These are phyloP conservation scores for Microvelia longipes DNA, from an alignment of 1,140 invertebrate species.

Conservation along the genomic window DNA sequence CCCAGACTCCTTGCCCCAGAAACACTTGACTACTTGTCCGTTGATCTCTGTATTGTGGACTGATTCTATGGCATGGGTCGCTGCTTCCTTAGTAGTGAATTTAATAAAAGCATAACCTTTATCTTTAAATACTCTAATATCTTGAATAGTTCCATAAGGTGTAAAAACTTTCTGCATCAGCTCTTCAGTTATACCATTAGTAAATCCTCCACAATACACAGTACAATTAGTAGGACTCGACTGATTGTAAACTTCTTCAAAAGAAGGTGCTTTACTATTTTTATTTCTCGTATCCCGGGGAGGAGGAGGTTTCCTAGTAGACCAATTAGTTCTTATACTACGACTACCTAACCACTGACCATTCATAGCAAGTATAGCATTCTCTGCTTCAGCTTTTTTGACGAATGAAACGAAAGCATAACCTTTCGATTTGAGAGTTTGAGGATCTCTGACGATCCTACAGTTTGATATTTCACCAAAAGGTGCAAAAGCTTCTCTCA, in stretches of 20 bases:
- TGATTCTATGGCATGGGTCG: slow-evolving; percentile 89
- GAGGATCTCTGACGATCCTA: slow-evolving; percentile 93
- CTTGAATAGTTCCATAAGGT: slow-evolving; percentile 87
- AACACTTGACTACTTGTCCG: slow-evolving; percentile 93
- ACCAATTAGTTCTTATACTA: slow-evolving; percentile 99
- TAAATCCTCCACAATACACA: slow-evolving; percentile 95
- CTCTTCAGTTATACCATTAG: slow-evolving; percentile 84
- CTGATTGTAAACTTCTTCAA: slow-evolving; percentile 82
- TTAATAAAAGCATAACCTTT: slow-evolving; percentile 99
- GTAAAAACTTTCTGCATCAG: slow-evolving; percentile 90
- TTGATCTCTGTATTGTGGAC: slow-evolving; percentile 94
- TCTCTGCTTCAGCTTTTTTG: slow-evolving; percentile 96
- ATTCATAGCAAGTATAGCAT: slow-evolving; percentile 94
- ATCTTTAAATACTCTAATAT: slow-evolving; percentile 96
- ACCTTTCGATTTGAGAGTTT: slow-evolving; percentile 97
- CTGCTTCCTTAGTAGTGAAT: slow-evolving; percentile 92
- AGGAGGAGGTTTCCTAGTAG: slow-evolving; percentile 88
- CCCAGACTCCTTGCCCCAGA: slow-evolving; percentile 88
- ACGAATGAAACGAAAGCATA: slow-evolving; percentile 99
- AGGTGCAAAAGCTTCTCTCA: slow-evolving; percentile 90
- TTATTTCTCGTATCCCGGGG: slow-evolving; percentile 36
- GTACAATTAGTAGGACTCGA: slow-evolving; percentile 97
- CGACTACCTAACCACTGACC: slow-evolving; percentile 96
- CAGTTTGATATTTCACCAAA: slow-evolving; percentile 99
- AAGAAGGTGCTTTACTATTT: slow-evolving; percentile 41